Conservation (phyloP, 2,113 vertebrate genomes). For the Sialia sialis region DNA sequence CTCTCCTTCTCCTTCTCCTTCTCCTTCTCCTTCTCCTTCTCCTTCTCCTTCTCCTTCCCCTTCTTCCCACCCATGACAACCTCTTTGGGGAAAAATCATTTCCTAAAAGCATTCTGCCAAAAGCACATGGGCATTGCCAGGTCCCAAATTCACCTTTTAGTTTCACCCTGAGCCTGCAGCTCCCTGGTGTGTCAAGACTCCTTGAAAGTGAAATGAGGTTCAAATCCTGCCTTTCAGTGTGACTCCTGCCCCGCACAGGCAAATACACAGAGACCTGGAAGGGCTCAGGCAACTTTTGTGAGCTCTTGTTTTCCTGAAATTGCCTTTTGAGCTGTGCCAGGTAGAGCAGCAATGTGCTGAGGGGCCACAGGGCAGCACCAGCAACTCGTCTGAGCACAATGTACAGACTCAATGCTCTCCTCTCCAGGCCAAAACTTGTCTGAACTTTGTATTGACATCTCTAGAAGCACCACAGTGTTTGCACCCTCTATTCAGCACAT, state of each 20-base stretch:
- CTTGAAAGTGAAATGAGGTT: neutral
- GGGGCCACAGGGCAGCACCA: neutral
- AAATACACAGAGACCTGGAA: neutral
- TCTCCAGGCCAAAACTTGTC: neutral
- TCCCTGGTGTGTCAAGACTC: neutral
- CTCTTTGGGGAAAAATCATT: neutral
- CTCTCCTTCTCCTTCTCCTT: neutral
- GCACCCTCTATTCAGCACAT: neutral
- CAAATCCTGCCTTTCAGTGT: neutral
- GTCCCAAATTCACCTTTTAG: neutral
- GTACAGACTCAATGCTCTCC: neutral
- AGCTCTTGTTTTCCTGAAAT: neutral
- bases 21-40: neutral
- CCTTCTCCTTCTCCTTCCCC: neutral
- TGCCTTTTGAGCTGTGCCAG: neutral
- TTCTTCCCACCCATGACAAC: neutral
- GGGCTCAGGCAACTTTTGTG: neutral
- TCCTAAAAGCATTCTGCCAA: neutral
- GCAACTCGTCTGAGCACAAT: neutral
- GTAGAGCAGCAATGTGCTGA: neutral
- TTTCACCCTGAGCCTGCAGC: neutral
- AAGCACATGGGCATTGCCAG: neutral
- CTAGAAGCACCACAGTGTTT: neutral
- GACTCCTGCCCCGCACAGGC: neutral
- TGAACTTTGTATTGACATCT: neutral